phyloP scores from a whole-genome alignment of 2,113 vertebrate species.

The Otolemur garnettii region DNA sequence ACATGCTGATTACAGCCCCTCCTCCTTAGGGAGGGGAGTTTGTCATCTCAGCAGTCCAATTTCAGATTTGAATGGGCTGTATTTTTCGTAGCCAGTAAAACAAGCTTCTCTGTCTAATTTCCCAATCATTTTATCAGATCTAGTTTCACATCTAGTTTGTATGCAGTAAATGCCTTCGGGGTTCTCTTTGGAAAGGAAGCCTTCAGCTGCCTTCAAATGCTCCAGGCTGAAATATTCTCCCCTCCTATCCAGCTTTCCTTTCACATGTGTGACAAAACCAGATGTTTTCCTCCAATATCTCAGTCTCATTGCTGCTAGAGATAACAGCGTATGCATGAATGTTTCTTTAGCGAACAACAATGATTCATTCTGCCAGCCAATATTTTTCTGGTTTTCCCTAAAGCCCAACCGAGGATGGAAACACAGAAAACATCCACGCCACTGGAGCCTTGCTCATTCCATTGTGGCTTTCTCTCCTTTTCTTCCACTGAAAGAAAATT shows the following conservation, averaged over 20 bases:
- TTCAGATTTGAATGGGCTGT: background rate
- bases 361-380: background rate
- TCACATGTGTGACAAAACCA: background rate
- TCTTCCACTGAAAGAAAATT: background rate
- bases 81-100: slow-evolving; percentile 53
- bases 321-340: background rate
- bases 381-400: background rate
- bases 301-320: background rate
- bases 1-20: slow-evolving; percentile 32
- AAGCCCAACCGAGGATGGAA: background rate
- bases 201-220: slow-evolving; percentile 13
- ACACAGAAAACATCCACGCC: background rate
- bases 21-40: background rate
- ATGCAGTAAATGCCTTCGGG: background rate
- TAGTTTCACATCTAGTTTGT: background rate
- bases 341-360: background rate
- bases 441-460: rapidly evolving
- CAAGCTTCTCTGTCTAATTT: background rate
- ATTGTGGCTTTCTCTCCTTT: background rate
- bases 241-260: background rate
- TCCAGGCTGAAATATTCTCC: background rate
- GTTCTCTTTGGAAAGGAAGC: background rate
- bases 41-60: background rate
- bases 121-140: background rate
- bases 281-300: background rate